These are phyloP conservation scores for Thymelicus sylvestris DNA, from an alignment of 2,888 invertebrate species.

Conservation along the genomic window DNA sequence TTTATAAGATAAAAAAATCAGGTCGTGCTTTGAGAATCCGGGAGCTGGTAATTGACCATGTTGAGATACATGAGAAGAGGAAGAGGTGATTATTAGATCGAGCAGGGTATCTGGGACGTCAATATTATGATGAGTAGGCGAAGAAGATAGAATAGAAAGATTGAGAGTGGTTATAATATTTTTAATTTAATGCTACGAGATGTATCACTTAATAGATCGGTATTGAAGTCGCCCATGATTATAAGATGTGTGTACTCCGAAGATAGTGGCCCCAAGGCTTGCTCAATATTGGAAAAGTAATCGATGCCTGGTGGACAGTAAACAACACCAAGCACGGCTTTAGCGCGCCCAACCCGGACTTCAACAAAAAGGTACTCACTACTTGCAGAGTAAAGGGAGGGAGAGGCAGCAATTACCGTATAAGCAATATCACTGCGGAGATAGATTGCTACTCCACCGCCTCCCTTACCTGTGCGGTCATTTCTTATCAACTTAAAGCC, in stretches of 20 bases:
- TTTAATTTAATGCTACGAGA: not conserved
- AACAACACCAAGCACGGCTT: not conserved
- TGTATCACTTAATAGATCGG: not conserved
- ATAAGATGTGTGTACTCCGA: constrained; percentile 10
- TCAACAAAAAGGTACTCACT: constrained; percentile 4
- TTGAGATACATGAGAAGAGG: not conserved
- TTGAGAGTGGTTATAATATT: not conserved
- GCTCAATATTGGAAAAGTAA: constrained; percentile 8
- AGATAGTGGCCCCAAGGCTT: not conserved
- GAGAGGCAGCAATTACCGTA: not conserved
- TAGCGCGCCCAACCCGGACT: not conserved
- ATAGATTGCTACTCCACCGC: too few relatives aligned
- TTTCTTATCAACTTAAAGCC: too few relatives aligned
- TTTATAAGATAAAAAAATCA: constrained; percentile 1
- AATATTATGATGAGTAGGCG: constrained; percentile 6
- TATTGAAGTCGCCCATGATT: constrained; percentile 5
- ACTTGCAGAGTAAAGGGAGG: not conserved
- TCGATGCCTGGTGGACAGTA: constrained; percentile 7
- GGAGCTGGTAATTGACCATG: constrained; percentile 3
- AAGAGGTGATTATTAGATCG: not conserved
- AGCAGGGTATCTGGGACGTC: not conserved
- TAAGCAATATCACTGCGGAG: too few relatives aligned
- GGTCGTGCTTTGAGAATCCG: constrained; percentile 1
- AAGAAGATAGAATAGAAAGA: not conserved
- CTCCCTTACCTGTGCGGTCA: too few relatives aligned